phyloP scores from a whole-genome alignment of 2,888 invertebrate species.

The Cosmopolites sordidus region DNA sequence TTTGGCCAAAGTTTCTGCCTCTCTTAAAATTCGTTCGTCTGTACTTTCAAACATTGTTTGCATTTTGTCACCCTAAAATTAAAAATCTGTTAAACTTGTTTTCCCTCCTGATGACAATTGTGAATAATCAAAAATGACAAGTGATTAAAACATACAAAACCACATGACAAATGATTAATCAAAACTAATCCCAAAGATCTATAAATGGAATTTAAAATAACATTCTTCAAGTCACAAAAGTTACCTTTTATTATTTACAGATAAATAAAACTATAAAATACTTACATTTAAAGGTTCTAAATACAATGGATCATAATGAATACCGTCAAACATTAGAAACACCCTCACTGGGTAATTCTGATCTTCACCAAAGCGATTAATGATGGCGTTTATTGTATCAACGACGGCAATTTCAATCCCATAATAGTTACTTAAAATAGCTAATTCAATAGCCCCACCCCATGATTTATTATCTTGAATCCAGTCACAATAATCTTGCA shows the following conservation, averaged over 20 bases:
- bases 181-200: neutral
- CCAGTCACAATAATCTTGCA: constrained; percentile 84
- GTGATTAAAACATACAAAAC: neutral
- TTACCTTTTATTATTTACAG: neutral
- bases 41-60: constrained; percentile 77
- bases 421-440: constrained; percentile 81
- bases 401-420: constrained; percentile 91
- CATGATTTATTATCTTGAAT: constrained; percentile 84
- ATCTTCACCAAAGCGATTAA: constrained; percentile 92
- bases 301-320: constrained; percentile 92
- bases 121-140: neutral
- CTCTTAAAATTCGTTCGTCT: constrained; percentile 66
- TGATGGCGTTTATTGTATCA: constrained; percentile 83
- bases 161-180: neutral
- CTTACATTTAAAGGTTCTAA: constrained; percentile 76
- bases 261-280: constrained; percentile 27
- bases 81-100: constrained; percentile 4
- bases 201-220: neutral
- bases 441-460: constrained; percentile 95
- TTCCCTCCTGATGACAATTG: too few species aligned
- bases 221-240: neutral
- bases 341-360: constrained; percentile 77
- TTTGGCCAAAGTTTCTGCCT: constrained; percentile 79
- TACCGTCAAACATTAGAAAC: constrained; percentile 89
- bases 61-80: constrained; percentile 63